Base-by-base conservation (phyloP, 2,113 vertebrate species). In the Microtus oregoni region DNA sequence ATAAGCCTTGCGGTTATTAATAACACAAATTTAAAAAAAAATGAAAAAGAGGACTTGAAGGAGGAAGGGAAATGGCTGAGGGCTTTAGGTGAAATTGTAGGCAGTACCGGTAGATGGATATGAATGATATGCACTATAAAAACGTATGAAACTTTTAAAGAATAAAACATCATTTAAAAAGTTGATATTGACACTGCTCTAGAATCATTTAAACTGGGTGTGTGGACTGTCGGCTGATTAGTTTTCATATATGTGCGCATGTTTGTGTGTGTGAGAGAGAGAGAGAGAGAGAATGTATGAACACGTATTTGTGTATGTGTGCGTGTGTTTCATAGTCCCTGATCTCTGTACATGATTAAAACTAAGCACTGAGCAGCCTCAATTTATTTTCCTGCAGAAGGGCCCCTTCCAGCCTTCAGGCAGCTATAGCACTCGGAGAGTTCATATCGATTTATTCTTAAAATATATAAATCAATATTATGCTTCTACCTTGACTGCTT, bases 371-470 rank as follows among this genome's bases (percentile, higher is more conserved):
- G 47, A 78, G 10, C 2, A 76, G 7, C 58, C 14, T 81, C 83
- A 50, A 85, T 26, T 89, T 96, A 35, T 44, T 89, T 94, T 89
- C 78, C 61, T 86, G 47, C 90, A 76, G 47, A 93, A 91, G 5
- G 1, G 1, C 15, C 14, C 14, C 35, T 91, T 63, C n/a, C 2
- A 61, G 5, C 63, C 30, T 63, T 68, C 73, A 85, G 55, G 30
- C n/a, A 93, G 58, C 24, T 12, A 50, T 15, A 38, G 44, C 38
- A 58, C 44, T 65, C 47, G 41, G 52, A 73, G 50, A 96, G n/a
- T 76, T 6, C 38, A 81, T 70, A 92, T 90, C 24, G 77, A 95
- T 89, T 94, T 78, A 93, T 95, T 89, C 52, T 55, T 87, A 85
- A 96, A 92, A 88, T 75, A 3, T 83, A 88, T 90, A 72, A 61